Base-by-base conservation (phyloP, 2,797 vertebrate species). In the Rhodeus uyekii region DNA sequence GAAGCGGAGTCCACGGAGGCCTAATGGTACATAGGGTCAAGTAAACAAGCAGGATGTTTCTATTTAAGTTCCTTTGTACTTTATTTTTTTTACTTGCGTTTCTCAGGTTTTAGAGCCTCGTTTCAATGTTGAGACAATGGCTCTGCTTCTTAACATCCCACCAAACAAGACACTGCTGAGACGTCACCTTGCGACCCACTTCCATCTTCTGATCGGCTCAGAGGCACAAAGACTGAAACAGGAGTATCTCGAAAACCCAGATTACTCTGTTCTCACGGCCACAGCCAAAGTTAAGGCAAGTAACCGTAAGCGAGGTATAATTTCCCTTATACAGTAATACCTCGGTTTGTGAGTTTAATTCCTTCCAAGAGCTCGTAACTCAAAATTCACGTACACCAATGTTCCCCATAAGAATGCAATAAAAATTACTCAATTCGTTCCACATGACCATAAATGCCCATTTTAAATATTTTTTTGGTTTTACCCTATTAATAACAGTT, bases 81-180 rank as follows among this genome's bases (percentile, higher is more conserved):
- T 16, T 1, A n/a, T 4, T 32, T 5, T 13, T 34, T 53, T 24
- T 46, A 19, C 10, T 0, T 76, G 76, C 75, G 22, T 12, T 29
- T 27, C 3, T n/a, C 79, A 99, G 98, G 97, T 99, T 83, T 87
- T 99, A 86, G 98, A 99, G 88, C 97, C 98, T 32, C 96, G 97
- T 32, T 99, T 99, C 90, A 99, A 97, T 1, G 96, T 99, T n/a
- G 98, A 99, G 86, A 96, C 97, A 0, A 95, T 99, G 90, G 98
- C 98, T 12, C 96, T 98, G 78, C 91, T 99, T 86, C 91, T 99
- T 86, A 99, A 99, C 91, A 99, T 99, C 85, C 97, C 97, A 1
- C 95, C 97, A 12, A 97, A 93, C 89, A 99, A 99, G 90, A 98
- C 98, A 0, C 94, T 99, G 75, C 92, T 99, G 91, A 91, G 98